Percentiles rank a stretch among this genome's conserved stretches.
These are phyloP conservation scores for Tenodera sinensis DNA, from an alignment of 2,888 invertebrate genomes.

Conservation along the genomic window DNA sequence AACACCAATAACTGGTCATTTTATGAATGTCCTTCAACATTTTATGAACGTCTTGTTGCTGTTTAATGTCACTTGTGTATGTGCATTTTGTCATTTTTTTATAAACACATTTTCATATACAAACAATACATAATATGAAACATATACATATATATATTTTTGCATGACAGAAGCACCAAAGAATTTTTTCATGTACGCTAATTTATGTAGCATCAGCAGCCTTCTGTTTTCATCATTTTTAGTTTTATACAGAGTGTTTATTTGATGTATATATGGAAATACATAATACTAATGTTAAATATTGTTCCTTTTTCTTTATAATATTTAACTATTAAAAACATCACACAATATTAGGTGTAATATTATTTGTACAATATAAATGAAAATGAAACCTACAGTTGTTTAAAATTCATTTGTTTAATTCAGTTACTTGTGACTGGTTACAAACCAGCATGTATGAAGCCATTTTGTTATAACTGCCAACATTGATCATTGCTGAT, in stretches of 20 bases:
- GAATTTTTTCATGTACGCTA: background rate
- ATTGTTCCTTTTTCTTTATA: background rate
- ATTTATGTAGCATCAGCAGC: background rate
- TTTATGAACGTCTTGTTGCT: background rate
- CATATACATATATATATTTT: conserved; percentile 17
- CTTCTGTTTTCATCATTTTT: background rate
- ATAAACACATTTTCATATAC: background rate
- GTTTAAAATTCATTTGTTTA: no score
- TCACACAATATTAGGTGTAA: no score
- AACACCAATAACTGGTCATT: background rate
- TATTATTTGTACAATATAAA: no score
- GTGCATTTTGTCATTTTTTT: background rate
- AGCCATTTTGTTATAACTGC: no score
- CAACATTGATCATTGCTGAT: no score
- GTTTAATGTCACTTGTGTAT: background rate
- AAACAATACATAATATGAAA: background rate
- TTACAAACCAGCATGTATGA: no score
- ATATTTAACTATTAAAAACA: no score
- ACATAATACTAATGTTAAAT: background rate
- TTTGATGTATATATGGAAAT: background rate
- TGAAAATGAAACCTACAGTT: no score
- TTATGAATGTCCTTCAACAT: background rate
- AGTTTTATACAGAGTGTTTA: background rate
- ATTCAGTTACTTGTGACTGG: no score
- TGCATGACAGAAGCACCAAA: conserved; percentile 19